Evolutionary conservation across 2,888 invertebrate genomes (phyloP), one percentile per base, ranked within the genome.

Genomic region (Philhelius pedissequus): DNA sequence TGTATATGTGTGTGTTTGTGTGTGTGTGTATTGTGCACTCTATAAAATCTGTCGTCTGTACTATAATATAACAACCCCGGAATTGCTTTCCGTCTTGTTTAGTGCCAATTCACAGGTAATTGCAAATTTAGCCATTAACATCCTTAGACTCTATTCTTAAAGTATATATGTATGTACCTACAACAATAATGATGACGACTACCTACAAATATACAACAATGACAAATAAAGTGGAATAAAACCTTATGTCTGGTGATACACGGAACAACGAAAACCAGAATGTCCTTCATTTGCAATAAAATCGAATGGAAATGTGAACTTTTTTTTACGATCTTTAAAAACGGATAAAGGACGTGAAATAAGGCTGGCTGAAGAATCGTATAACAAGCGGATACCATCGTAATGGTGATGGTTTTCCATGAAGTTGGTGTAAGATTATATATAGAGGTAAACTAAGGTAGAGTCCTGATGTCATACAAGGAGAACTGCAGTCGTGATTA

Each of bases 231-330:
- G 22, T 3, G 7, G 11, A 48, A 40, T 13, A 13, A 13, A 22
- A 48, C 20, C 45, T 45, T 45, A 11, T 20, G 11, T 35, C 11
- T 20, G 20, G 13, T 43, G 45, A 45, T 11, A 45, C 20, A 50
- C 30, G 45, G 13, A 11, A 45, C 20, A 50, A 45, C 64, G 13
- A 11, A 45, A 68, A 66, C 66, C 68, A 68, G 35, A 78, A 82
- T 82, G 78, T 78, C 73, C 82, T 69, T 82, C 82, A 82, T 82
- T 82, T 82, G 82, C 78, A 82, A 82, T 82, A 82, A 82, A 82
- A 82, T 82, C 73, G 82, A 78, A 82, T 82, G 77, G 78, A 78
- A 82, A 78, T 78, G 82, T 68, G 68, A 73, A 73, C 62, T 78
- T 82, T 68, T 71, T 71, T 60, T 82, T 82, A 77, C 54, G 64